Conservation (phyloP, 2,888 invertebrate genomes). For the Leptopilina myrica region DNA sequence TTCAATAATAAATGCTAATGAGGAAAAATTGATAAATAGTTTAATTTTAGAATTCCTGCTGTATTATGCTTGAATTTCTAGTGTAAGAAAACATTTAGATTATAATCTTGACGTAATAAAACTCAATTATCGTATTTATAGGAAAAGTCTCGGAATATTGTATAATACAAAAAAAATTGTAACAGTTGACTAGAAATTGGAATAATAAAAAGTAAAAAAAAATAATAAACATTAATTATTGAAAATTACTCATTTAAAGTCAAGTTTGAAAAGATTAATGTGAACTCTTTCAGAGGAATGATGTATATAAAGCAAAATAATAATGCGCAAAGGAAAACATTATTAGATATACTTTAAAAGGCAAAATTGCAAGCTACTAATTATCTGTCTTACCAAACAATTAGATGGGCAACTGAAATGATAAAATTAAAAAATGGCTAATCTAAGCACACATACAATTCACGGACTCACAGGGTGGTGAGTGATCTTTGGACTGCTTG, state of each 20-base stretch:
- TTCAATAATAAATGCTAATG: neutral
- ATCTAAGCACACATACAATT: constrained; percentile 76
- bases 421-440: constrained; percentile 65
- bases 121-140: neutral
- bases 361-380: neutral
- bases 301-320: neutral
- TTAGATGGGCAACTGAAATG: neutral
- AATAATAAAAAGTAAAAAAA: neutral
- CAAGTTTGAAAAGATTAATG: neutral
- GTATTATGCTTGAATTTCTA: neutral
- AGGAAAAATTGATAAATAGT: neutral
- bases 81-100: constrained; percentile 4
- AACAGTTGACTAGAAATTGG: too few relatives aligned
- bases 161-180: too few relatives aligned
- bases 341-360: neutral
- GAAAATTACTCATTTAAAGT: neutral
- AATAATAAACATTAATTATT: neutral
- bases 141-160: neutral
- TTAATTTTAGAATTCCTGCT: neutral
- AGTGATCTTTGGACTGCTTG: constrained; percentile 68
- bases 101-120: neutral
- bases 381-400: neutral
- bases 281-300: neutral
- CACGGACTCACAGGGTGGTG: constrained; percentile 76
- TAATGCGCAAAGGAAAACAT: neutral